A percentile compares a stretch with the other conserved stretches of the same genome.
phyloP scores from a whole-genome alignment of 2,113 vertebrate genomes.

The Lates calcarifer region DNA sequence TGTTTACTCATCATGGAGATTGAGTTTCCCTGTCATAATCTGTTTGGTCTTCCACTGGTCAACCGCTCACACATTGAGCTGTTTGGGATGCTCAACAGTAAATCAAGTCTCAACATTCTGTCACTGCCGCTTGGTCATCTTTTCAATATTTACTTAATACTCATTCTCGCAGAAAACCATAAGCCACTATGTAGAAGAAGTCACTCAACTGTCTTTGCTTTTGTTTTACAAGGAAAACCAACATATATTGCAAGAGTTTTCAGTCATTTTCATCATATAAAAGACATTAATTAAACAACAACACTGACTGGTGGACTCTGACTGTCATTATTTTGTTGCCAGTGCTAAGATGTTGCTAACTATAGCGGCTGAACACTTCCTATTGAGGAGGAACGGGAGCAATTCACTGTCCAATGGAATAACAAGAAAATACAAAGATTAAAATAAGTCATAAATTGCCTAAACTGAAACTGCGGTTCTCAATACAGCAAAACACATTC shows the following conservation, averaged over 20 bases:
- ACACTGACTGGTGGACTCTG: not conserved
- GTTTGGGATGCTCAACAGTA: not conserved
- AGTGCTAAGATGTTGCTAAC: not conserved
- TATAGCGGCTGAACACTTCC: not conserved
- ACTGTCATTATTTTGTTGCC: not conserved
- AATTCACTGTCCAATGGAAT: not conserved
- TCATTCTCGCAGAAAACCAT: constrained; percentile 3
- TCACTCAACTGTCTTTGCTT: not conserved
- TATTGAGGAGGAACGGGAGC: not conserved
- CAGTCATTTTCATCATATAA: not conserved
- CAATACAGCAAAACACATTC: not conserved
- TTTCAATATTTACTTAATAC: not conserved
- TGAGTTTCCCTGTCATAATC: constrained; percentile 40
- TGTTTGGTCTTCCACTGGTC: constrained; percentile 25
- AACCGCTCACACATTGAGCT: not conserved
- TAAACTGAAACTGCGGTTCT: not conserved
- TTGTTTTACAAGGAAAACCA: not conserved
- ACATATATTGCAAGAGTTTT: not conserved
- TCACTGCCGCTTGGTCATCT: not conserved
- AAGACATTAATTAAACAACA: not conserved
- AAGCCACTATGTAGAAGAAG: not conserved
- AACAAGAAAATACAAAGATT: not conserved
- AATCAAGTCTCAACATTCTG: constrained; percentile 2
- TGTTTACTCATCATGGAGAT: constrained; percentile 53
- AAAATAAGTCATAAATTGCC: not conserved